A percentile compares a stretch with the other conserved stretches of the same genome.
Evolutionary conservation across 1,140 invertebrate genomes (phyloP).

Genomic region (Microplitis mediator): DNA sequence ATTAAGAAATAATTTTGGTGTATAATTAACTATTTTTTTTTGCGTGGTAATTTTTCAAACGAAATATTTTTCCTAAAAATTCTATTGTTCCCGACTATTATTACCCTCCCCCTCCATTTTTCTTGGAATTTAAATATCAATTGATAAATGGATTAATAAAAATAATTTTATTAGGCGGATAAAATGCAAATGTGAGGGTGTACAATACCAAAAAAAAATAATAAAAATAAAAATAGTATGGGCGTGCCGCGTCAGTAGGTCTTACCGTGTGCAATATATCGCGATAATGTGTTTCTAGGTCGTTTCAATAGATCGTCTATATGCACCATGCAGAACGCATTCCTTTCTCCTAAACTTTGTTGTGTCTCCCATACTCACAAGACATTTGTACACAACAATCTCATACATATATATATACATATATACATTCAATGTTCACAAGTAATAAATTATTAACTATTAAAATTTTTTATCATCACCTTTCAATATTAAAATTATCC

Average conservation of each 20-base stretch:
- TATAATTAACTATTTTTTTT: no score
- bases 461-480: no score
- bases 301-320: conserved; percentile 33
- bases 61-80: no score
- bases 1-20: no score
- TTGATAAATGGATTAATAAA: no score
- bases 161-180: neutral
- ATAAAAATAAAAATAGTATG: conserved; percentile 29
- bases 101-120: no score
- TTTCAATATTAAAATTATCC: no score
- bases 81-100: no score
- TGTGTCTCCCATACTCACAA: neutral
- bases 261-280: conserved; percentile 34
- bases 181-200: neutral
- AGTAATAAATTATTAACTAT: no score
- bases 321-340: conserved; percentile 29
- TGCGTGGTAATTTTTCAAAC: no score
- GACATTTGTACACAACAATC: conserved; percentile 5
- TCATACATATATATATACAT: neutral
- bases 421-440: neutral
- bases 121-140: no score
- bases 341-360: conserved; percentile 34
- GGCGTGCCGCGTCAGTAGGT: conserved; percentile 50
- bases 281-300: conserved; percentile 51
- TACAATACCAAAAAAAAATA: conserved; percentile 28